A percentile compares a stretch with the other conserved stretches of the same genome.
These are phyloP conservation scores for Caretta caretta DNA, from an alignment of 2,113 vertebrate genomes.

Conservation along the genomic window DNA sequence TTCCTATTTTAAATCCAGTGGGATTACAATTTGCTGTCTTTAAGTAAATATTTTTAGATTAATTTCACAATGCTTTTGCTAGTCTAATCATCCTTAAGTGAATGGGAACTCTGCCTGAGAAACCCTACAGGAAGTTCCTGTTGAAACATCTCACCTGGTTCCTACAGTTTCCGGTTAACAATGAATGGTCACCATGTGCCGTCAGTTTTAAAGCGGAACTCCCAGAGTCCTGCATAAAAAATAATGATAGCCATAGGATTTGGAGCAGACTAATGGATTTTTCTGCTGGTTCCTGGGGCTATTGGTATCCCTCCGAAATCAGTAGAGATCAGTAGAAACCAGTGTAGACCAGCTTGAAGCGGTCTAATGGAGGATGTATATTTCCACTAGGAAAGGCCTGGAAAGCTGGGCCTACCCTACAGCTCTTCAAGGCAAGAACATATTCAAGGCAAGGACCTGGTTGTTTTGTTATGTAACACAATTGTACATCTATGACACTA, in stretches of 20 bases:
- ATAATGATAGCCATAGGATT: neutral
- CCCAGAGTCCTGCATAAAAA: neutral
- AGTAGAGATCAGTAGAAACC: neutral
- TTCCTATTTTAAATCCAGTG: neutral
- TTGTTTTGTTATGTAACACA: neutral
- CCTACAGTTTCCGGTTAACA: neutral
- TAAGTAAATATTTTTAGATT: neutral
- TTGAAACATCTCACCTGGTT: neutral
- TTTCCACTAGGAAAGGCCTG: neutral
- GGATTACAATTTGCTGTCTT: neutral
- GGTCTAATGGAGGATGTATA: neutral
- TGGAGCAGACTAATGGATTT: neutral
- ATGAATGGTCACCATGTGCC: neutral
- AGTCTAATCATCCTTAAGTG: neutral
- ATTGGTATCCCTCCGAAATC: neutral
- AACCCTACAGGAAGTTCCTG: neutral
- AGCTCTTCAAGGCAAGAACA: neutral
- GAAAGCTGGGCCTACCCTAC: neutral
- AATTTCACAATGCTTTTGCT: neutral
- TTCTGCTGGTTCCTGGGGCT: neutral
- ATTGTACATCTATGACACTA: neutral
- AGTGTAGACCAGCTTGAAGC: fast-evolving
- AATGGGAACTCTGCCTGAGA: neutral
- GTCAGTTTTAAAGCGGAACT: neutral
- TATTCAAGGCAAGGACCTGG: neutral